phyloP scores from a whole-genome alignment of 1,140 invertebrate genomes.

The Uloborus diversus region DNA sequence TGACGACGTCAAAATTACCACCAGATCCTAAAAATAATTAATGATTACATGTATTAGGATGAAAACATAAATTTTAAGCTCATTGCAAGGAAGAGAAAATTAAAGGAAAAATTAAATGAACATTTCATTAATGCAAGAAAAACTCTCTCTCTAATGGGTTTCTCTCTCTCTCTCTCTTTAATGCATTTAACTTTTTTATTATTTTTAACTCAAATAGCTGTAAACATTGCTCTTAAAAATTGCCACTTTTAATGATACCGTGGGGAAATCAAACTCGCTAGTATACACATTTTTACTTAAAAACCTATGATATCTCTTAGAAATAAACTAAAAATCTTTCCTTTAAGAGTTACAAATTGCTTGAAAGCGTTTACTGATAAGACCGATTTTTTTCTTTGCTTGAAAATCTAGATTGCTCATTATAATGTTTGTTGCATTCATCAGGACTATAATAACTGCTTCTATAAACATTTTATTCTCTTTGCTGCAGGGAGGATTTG shows the following conservation, averaged over 20 bases:
- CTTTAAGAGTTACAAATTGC: not conserved
- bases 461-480: too few species aligned
- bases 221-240: slow-evolving; percentile 1
- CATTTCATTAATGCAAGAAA: slow-evolving; percentile 31
- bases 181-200: not conserved
- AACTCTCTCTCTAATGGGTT: slow-evolving; percentile 39
- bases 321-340: not conserved
- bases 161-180: too few species aligned
- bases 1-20: too few species aligned
- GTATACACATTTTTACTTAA: not conserved
- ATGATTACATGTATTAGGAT: too few species aligned
- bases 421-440: not conserved
- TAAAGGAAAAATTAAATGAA: slow-evolving; percentile 2
- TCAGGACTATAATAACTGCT: too few species aligned
- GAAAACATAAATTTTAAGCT: too few species aligned
- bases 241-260: slow-evolving; percentile 19
- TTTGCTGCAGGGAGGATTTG: too few species aligned
- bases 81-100: slow-evolving; percentile 14
- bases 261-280: slow-evolving; percentile 10
- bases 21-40: too few species aligned
- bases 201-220: not conserved
- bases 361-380: slow-evolving; percentile 8
- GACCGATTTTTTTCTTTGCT: not conserved
- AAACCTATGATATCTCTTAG: not conserved
- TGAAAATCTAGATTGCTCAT: not conserved